A percentile compares a stretch with the other conserved stretches of the same genome.
phyloP scores from a whole-genome alignment of 2,888 invertebrate genomes.

The Pristionchus mayeri region DNA sequence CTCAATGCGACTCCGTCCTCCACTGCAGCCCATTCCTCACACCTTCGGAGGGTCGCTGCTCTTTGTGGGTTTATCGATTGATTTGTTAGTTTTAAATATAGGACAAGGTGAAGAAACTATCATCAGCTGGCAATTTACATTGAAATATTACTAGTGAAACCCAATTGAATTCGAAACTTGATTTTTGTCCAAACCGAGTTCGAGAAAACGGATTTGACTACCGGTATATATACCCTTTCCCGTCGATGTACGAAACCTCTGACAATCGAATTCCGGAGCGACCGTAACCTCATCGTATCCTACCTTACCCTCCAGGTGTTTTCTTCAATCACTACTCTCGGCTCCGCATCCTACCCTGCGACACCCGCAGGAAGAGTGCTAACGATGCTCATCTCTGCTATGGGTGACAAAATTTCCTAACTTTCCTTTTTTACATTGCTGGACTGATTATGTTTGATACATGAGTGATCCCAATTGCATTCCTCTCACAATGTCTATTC shows the following conservation, averaged over 20 bases:
- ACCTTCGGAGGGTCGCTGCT: conserved; percentile 58
- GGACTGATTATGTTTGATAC: no score
- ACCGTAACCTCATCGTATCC: no score
- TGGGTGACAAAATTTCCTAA: no score
- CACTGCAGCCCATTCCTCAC: conserved; percentile 53
- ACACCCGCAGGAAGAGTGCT: conserved; percentile 76
- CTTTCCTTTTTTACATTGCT: no score
- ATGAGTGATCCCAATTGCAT: no score
- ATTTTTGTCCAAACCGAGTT: neutral
- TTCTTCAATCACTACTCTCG: conserved; percentile 61
- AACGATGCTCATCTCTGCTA: conserved; percentile 76
- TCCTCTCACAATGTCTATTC: no score
- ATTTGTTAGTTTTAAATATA: no score
- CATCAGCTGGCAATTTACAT: neutral
- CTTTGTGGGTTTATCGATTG: conserved; percentile 53
- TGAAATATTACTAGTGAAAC: neutral
- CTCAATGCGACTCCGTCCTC: conserved; percentile 55
- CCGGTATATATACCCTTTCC: neutral
- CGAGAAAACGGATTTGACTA: no score
- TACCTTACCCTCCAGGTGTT: conserved; percentile 53
- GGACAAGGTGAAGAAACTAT: no score
- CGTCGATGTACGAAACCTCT: neutral
- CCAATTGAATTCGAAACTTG: neutral
- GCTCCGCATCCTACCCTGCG: conserved; percentile 76
- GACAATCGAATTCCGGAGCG: no score